phyloP scores from a whole-genome alignment of 1,140 invertebrate genomes.

The Phthorimaea operculella region DNA sequence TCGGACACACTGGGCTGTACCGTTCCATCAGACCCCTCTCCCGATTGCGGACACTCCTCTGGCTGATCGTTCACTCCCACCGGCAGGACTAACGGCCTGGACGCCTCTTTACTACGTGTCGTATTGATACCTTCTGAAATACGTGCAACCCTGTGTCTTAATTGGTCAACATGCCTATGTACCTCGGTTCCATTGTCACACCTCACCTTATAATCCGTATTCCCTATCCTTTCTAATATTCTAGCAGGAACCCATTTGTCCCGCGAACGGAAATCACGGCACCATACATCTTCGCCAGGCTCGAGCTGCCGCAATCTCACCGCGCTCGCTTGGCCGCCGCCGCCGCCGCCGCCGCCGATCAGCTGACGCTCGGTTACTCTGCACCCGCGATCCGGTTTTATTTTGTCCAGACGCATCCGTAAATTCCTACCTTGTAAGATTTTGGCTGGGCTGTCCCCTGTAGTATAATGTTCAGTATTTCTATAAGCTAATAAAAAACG shows the following conservation, averaged over 20 bases:
- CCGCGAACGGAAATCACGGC: slow-evolving; percentile 2
- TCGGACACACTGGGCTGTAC: too few relatives aligned
- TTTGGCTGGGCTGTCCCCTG: not conserved
- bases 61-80: too few relatives aligned
- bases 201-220: slow-evolving; percentile 4
- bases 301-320: not conserved
- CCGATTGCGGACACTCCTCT: too few relatives aligned
- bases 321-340: not conserved
- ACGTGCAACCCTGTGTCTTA: slow-evolving; percentile 1
- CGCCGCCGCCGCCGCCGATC: not conserved
- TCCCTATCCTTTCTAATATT: not conserved
- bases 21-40: too few relatives aligned
- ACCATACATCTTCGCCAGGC: slow-evolving; percentile 2
- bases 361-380: not conserved
- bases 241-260: slow-evolving; percentile 2
- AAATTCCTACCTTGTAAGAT: slow-evolving; percentile 1
- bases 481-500: not conserved
- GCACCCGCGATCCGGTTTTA: slow-evolving; percentile 13
- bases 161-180: slow-evolving; percentile 9
- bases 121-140: not conserved
- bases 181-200: slow-evolving; percentile 6
- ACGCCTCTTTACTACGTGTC: too few relatives aligned
- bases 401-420: slow-evolving; percentile 16
- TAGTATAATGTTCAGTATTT: not conserved
- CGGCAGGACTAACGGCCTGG: too few relatives aligned